A percentile compares a stretch with the other conserved stretches of the same genome.
Conservation (phyloP, 2,113 vertebrate species). For the Myotis yumanensis region DNA sequence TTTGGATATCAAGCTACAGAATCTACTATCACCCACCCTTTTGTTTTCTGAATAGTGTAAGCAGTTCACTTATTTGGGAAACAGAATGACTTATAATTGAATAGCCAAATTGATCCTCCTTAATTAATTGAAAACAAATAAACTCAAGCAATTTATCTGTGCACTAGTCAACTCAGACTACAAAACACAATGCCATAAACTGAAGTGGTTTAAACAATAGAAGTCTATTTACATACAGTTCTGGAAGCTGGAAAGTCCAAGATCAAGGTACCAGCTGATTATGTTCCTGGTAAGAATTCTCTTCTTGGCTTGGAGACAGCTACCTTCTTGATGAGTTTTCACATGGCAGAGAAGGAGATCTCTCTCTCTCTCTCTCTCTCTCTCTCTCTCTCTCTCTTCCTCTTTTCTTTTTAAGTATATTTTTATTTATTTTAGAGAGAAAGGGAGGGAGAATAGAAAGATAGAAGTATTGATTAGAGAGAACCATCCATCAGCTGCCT, state of each 20-base stretch:
- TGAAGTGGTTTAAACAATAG: not conserved
- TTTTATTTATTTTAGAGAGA: no score
- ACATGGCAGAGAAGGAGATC: not conserved
- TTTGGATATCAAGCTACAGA: not conserved
- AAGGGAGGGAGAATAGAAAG: no score
- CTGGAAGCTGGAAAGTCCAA: not conserved
- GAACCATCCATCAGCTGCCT: no score
- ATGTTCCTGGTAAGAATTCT: not conserved
- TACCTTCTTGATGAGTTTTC: not conserved
- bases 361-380: no score
- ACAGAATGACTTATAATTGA: conserved; percentile 27
- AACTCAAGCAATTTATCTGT: not conserved
- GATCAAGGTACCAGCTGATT: not conserved
- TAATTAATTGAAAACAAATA: conserved; percentile 47
- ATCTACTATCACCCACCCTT: not conserved
- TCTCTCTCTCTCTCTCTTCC: no score
- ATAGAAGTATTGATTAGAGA: no score
- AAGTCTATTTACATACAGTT: not conserved
- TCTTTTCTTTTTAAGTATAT: no score
- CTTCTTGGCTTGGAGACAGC: not conserved
- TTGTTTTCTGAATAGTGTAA: not conserved
- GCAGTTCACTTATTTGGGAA: conserved; percentile 11
- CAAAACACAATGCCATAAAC: not conserved
- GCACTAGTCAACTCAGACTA: not conserved
- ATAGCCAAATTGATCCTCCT: conserved; percentile 22